phyloP scores from a whole-genome alignment of 2,797 vertebrate species.

The Argentina silus region DNA sequence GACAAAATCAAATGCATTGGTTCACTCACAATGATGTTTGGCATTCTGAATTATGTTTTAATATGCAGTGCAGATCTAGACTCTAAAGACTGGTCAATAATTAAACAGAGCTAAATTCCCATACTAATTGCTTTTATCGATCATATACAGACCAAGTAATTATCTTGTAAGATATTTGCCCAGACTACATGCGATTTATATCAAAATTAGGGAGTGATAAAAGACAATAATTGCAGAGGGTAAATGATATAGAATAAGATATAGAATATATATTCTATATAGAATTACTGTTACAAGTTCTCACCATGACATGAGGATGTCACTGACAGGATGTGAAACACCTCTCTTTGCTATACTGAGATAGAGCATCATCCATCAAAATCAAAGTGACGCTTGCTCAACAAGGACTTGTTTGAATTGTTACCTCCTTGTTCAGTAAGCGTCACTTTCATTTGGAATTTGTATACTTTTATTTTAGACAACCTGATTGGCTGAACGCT shows the following conservation, averaged over 20 bases:
- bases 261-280: too few species aligned
- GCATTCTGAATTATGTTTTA: constrained; percentile 20
- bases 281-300: background rate
- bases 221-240: constrained; percentile 22
- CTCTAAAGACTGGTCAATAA: constrained; percentile 42
- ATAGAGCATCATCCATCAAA: too few species aligned
- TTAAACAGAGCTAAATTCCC: constrained; percentile 46
- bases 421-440: too few species aligned
- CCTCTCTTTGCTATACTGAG: too few species aligned
- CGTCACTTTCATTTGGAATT: too few species aligned
- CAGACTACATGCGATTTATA: constrained; percentile 22
- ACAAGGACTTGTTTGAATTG: too few species aligned
- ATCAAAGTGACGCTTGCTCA: too few species aligned
- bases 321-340: background rate
- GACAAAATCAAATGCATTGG: constrained; percentile 35
- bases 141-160: constrained; percentile 43
- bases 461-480: too few species aligned
- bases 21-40: constrained; percentile 31
- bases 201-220: constrained; percentile 29
- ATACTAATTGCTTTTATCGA: constrained; percentile 54
- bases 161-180: constrained; percentile 40
- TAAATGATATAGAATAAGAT: too few species aligned
- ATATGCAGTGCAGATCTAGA: constrained; percentile 29
- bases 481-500: too few species aligned
- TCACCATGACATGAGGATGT: background rate